Conservation (phyloP, 2,113 vertebrate genomes). For the Pachyramphus minor region DNA sequence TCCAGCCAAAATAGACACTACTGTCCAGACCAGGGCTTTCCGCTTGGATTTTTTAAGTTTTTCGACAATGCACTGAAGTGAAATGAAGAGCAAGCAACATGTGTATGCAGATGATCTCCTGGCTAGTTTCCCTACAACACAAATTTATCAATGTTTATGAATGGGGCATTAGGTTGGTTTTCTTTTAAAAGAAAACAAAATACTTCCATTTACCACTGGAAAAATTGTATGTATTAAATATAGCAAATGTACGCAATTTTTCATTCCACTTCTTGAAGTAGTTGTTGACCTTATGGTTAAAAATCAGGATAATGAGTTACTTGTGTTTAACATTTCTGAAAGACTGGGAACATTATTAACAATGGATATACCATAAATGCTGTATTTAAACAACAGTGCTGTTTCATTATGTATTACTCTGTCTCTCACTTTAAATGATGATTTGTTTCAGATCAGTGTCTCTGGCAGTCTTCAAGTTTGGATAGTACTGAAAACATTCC, state of each 20-base stretch:
- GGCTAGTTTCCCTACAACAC: background rate
- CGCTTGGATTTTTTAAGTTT: fast-evolving
- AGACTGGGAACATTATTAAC: background rate
- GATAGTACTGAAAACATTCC: background rate
- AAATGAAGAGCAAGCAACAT: background rate
- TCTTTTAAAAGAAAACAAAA: background rate
- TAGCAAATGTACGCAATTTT: background rate
- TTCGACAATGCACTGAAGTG: background rate
- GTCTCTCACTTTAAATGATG: background rate
- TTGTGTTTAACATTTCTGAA: background rate
- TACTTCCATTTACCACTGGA: background rate
- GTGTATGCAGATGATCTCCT: background rate
- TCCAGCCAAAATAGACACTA: background rate
- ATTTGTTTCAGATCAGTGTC: background rate
- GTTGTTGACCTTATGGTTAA: background rate
- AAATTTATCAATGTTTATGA: background rate
- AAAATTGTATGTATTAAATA: background rate
- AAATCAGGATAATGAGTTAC: background rate
- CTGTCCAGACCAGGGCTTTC: background rate
- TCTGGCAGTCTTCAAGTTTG: background rate
- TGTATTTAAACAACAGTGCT: background rate
- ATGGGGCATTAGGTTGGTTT: background rate
- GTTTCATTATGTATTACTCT: background rate
- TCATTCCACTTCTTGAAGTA: background rate
- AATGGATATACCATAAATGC: background rate